Conservation (phyloP, 1,140 invertebrate genomes). For the Aphaenogaster rudis region DNA sequence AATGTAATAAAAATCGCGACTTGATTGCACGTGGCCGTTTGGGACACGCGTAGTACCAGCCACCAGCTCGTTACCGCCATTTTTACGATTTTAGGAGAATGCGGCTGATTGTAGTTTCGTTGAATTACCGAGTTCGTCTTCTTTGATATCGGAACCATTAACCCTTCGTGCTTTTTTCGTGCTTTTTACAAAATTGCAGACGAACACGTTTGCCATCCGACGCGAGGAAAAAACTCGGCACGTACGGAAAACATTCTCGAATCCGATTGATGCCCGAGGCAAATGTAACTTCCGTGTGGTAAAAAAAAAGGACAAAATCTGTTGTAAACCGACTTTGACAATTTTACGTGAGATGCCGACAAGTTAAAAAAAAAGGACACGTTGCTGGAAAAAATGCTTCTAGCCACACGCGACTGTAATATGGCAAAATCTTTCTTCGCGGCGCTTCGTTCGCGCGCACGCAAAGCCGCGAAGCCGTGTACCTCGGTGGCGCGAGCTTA, state of each 20-base stretch:
- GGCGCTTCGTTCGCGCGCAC: not conserved
- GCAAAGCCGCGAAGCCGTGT: not conserved
- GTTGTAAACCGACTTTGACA: constrained; percentile 25
- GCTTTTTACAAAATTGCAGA: constrained; percentile 5
- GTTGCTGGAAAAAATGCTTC: constrained; percentile 28
- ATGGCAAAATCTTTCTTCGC: not conserved
- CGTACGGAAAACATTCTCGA: constrained; percentile 1
- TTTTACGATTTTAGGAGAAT: constrained; percentile 51
- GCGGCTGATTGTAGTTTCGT: constrained; percentile 22
- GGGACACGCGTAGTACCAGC: constrained; percentile 36
- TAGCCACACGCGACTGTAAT: not conserved
- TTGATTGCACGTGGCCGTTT: constrained; percentile 56
- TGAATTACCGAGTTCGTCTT: constrained; percentile 12
- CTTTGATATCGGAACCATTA: constrained; percentile 37
- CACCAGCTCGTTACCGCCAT: constrained; percentile 43
- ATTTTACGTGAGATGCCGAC: not conserved
- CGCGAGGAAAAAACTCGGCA: not conserved
- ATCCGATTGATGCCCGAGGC: constrained; percentile 24
- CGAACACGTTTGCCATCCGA: not conserved
- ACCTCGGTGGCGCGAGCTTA: constrained; percentile 35
- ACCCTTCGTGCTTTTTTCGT: not conserved
- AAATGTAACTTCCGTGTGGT: constrained; percentile 32
- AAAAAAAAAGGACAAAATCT: not conserved
- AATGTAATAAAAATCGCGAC: constrained; percentile 60
- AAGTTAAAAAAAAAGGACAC: not conserved